phyloP scores from a whole-genome alignment of 2,888 invertebrate genomes.

The Idaea biselata region DNA sequence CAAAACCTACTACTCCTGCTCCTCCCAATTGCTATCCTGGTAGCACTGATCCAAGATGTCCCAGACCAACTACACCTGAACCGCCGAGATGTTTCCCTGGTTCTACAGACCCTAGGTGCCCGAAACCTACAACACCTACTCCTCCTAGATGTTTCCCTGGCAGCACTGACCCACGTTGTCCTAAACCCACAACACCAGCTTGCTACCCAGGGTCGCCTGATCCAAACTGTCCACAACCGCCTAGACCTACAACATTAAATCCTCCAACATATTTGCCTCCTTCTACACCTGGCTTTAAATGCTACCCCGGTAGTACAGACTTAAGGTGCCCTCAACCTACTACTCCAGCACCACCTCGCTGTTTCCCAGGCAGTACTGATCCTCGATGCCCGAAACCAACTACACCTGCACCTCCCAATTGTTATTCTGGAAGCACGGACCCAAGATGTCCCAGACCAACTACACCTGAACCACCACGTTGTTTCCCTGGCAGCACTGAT shows the following conservation, averaged over 20 bases:
- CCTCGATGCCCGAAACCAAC: constrained; percentile 27
- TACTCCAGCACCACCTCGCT: constrained; percentile 32
- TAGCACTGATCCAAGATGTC: constrained; percentile 29
- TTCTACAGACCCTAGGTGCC: constrained; percentile 26
- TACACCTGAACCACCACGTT: constrained; percentile 27
- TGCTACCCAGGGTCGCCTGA: constrained; percentile 43
- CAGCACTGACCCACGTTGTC: constrained; percentile 30
- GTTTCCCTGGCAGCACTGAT: constrained; percentile 42
- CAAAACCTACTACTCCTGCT: constrained; percentile 32
- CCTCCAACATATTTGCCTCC: constrained; percentile 17
- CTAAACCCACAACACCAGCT: constrained; percentile 31
- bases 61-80: constrained; percentile 20
- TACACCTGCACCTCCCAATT: constrained; percentile 19
- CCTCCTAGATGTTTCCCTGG: constrained; percentile 32
- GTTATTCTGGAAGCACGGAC: constrained; percentile 33
- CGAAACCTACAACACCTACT: constrained; percentile 18
- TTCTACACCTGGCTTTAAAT: constrained; percentile 19
- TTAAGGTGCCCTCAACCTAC: constrained; percentile 45
- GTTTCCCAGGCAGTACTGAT: constrained; percentile 37
- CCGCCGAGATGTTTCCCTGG: constrained; percentile 38
- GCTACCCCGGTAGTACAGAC: constrained; percentile 38
- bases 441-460: constrained; percentile 28
- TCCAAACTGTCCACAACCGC: constrained; percentile 48
- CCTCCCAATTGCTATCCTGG: constrained; percentile 35
- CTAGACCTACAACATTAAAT: constrained; percentile 17